Evolutionary conservation across 37 sponge, comb jelly and placozoan species (phyloP), one percentile per base, ranked within the genome.

Genomic region (Tethya wilhelma): DNA sequence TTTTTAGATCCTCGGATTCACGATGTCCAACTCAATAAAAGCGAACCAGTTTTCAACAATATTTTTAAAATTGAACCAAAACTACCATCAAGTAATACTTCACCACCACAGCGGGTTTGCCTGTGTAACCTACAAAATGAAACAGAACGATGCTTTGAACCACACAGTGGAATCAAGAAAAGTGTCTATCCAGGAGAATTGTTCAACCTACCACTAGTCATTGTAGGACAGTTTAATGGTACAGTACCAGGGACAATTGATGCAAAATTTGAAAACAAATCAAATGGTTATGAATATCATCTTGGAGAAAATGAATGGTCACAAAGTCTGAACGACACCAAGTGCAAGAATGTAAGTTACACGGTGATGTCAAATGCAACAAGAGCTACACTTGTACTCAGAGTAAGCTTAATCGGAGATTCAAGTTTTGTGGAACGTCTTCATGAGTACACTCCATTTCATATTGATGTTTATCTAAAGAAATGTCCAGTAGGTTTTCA

Each of bases 181-280:
- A 32, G 29, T 20, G 23, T 79, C 11, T 81, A 62, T 62, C 82
- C 82, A 17, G 82, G 82, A 32, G 43, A 81, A 34, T 26, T 37
- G 14, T 38, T 49, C 8, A 33, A 33, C 5, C 20, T 78, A 38
- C 1, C 19, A 46, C 60, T 44, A 1, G n/a, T 58, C 57, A 37
- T 58, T 19, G 63, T 81, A 17, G 63, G 73, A 2, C 82, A 70
- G 49, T 43, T 59, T 22, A 43, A 81, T 63, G 72, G 63, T 42
- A 9, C 62, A 63, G 49, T 71, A 33, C 82, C 71, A 1, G 64
- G 82, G 29, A 5, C 28, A 12, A n/a, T 70, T 22, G 1, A 28
- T 45, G 73, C 64, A 19, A 8, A 29, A 20, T 23, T 22, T 11
- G 49, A 12, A 4, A 28, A 43, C 43, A 9, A n/a, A n/a, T n/a